Evolutionary conservation across 1,140 invertebrate genomes (phyloP), one percentile per base, ranked within the genome.

Genomic region (Aphidius gifuensis): DNA sequence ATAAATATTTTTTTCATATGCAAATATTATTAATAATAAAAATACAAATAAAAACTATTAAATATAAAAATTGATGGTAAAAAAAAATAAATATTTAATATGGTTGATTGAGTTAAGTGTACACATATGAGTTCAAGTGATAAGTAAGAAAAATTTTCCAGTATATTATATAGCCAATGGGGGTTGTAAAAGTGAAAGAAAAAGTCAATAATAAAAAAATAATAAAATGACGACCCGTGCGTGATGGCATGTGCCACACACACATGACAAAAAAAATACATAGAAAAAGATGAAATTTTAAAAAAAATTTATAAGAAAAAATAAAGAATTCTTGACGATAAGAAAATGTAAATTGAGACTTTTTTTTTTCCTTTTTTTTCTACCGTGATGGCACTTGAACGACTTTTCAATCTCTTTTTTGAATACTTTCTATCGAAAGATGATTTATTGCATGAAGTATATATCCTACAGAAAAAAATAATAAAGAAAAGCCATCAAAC

Each of bases 181-280:
- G 23, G 23, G 23, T 32, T 32, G 23, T 32, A 32, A 32, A 32
- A 32, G 2, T 32, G 23, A 32, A 32, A 32, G 23, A 32, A 32
- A 32, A 32, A 32, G 2, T 32, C 23, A 32, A 32, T 32, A 32
- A 32, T 32, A 32, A 32, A 32, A 32, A 32, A 32, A 32, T 32
- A 32, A 32, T 32, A 32, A 32, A 32, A 32, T 32, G 23, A 48
- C 38, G 49, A 64, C 48, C 64, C 54, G 66, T 70, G 73, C 71
- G 70, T 72, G 73, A 73, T 66, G 61, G 45, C 68, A 70, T 66
- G 71, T 67, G 62, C 70, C 58, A 62, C 64, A 66, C 64, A 66
- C 55, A 57, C 64, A 61, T 48, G 42, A 61, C 39, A 9, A 45
- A 9, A 45, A 3, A 45, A 2, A 45, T 45, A 45, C 4, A 45